These are phyloP conservation scores for Phacellophora camtschatica DNA, from an alignment of 30 jellyfish, hydroid and myxozoan species.

Conservation along the genomic window DNA sequence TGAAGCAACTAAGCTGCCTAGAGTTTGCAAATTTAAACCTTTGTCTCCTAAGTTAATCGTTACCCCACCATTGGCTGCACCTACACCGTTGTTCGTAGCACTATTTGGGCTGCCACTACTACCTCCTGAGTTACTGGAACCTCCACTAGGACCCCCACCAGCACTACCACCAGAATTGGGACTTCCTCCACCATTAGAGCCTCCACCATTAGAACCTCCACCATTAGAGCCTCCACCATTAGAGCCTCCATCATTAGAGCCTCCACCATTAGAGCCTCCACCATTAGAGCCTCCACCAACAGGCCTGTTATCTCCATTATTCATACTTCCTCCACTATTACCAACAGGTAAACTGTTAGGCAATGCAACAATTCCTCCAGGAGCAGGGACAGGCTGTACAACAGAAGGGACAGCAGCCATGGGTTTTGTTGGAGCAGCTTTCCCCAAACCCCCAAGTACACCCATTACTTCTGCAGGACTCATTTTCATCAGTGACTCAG, in stretches of 20 bases:
- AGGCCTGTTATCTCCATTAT: slow-evolving; percentile 28
- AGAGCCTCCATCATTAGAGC: background rate
- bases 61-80: background rate
- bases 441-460: slow-evolving; percentile 51
- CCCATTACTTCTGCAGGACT: slow-evolving; percentile 77
- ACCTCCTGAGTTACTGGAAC: background rate
- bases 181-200: slow-evolving; percentile 4
- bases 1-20: slow-evolving; percentile 44
- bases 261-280: slow-evolving; percentile 29
- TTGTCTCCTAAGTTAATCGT: slow-evolving; percentile 13
- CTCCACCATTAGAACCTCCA: slow-evolving; percentile 5
- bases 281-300: background rate
- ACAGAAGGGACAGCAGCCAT: background rate
- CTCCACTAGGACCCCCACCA: slow-evolving; percentile 10
- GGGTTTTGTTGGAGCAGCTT: slow-evolving; percentile 26
- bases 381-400: background rate
- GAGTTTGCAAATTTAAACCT: slow-evolving; percentile 14
- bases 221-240: slow-evolving; percentile 32
- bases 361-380: background rate
- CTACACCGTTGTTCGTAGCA: slow-evolving; percentile 1
- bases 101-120: slow-evolving; percentile 38
- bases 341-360: slow-evolving; percentile 16
- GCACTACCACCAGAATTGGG: slow-evolving; percentile 24
- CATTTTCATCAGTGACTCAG: slow-evolving; percentile 70
- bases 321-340: slow-evolving; percentile 1